These are phyloP conservation scores for Metallyticus violacea DNA, from an alignment of 2,888 invertebrate species.

Conservation along the genomic window DNA sequence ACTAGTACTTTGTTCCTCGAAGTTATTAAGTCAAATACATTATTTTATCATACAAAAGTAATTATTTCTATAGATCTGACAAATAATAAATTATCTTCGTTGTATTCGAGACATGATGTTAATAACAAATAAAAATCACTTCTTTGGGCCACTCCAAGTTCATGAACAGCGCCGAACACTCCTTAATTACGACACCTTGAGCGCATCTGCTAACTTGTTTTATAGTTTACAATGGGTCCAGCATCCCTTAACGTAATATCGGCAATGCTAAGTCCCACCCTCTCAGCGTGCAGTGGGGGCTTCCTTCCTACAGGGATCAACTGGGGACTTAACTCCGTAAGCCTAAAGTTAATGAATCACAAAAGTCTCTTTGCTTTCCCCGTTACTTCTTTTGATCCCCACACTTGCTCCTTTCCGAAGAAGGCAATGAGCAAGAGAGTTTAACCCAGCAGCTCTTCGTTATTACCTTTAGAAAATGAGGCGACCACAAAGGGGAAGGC, in stretches of 20 bases:
- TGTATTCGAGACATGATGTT: too few relatives aligned
- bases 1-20: too few relatives aligned
- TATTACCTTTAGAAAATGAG: background rate
- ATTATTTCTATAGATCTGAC: too few relatives aligned
- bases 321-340: constrained; percentile 22
- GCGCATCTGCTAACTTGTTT: background rate
- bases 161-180: background rate
- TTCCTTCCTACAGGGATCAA: constrained; percentile 15
- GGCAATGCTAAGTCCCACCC: background rate
- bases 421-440: background rate
- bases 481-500: background rate
- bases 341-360: constrained; percentile 30
- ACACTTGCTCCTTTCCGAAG: constrained; percentile 20
- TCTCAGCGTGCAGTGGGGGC: background rate
- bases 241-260: background rate
- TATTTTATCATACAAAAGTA: too few relatives aligned
- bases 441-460: background rate
- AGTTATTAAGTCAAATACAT: too few relatives aligned
- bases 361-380: constrained; percentile 21
- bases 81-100: too few relatives aligned
- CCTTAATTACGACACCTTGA: background rate
- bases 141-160: too few relatives aligned
- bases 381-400: constrained; percentile 30
- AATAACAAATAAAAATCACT: too few relatives aligned
- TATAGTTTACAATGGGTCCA: background rate